Evolutionary conservation across 1,140 invertebrate genomes (phyloP), one percentile per base, ranked within the genome.

Genomic region (Dendrolimus punctatus): DNA sequence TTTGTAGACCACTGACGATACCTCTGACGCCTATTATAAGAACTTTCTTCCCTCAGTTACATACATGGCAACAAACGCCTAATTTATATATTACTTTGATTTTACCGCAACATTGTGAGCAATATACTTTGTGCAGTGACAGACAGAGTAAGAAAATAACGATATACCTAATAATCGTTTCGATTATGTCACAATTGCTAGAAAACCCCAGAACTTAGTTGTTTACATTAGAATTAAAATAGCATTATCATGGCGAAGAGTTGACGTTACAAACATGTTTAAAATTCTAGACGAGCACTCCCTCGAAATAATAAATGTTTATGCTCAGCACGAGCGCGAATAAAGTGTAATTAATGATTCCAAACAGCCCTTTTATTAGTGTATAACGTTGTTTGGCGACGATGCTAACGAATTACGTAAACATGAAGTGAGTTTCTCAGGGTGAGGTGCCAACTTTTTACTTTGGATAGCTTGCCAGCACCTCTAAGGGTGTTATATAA

Each of bases 321-420:
- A 66, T 56, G 57, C 58, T 70, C 63, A 71, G 60, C 66, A 61
- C 58, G 55, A 55, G 59, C 53, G 56, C 45, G 50, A 58, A 61
- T 65, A 56, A 64, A 67, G 58, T 52, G 58, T 73, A 73, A 75
- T 76, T 75, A 80, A 73, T 74, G 65, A 61, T 64, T 65, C 64
- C 73, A 76, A 76, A 71, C 71, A 58, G 51, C 64, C 62, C 55
- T 64, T 44, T 77, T 73, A 73, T 80, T 71, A 65, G 43, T 61
- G 60, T 53, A 61, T 71, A 73, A 76, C 68, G 61, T 68, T 68
- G 56, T 62, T 73, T 57, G 58, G 66, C 60, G 66, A 68, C 62
- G 58, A 53, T 49, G 60, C 58, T 69, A 71, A 66, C 63, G 60
- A 73, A 71, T 71, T 74, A 65, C 68, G 54, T 44, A 62, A 60